Conservation (phyloP, 2,797 vertebrate genomes). For the Clarias platycephalus region DNA sequence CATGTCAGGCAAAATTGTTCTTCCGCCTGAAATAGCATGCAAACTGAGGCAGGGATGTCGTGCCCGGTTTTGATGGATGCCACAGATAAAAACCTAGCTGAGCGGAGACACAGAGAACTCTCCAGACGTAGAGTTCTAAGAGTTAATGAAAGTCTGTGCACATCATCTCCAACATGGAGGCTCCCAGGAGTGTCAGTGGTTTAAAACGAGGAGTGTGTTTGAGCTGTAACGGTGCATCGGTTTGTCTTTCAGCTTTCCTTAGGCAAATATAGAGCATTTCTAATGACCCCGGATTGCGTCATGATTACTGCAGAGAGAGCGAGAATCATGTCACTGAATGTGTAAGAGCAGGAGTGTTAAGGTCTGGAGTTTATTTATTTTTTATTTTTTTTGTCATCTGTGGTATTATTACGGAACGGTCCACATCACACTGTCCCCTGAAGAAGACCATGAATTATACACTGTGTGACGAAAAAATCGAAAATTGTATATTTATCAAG, state of each 20-base stretch:
- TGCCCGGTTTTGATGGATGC: not conserved
- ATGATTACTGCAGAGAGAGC: not conserved
- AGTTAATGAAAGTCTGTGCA: not conserved
- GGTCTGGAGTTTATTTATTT: not conserved
- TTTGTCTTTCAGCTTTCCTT: too few relatives aligned
- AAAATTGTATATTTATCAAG: too few relatives aligned
- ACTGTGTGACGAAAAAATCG: too few relatives aligned
- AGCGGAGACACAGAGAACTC: not conserved
- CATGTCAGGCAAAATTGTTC: not conserved
- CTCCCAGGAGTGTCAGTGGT: not conserved
- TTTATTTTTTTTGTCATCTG: not conserved
- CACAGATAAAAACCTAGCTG: not conserved
- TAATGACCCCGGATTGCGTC: not conserved
- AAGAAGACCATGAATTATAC: too few relatives aligned
- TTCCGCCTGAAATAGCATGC: not conserved
- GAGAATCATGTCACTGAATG: not conserved
- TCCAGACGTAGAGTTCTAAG: not conserved
- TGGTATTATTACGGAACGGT: not conserved
- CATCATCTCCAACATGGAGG: not conserved
- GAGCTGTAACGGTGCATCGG: not conserved
- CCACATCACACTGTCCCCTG: too few relatives aligned
- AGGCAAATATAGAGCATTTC: too few relatives aligned
- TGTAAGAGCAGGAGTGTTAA: not conserved
- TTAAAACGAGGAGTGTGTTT: not conserved
- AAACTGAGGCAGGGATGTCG: not conserved